Evolutionary conservation across 2,797 vertebrate genomes (phyloP).

Genomic region (Etheostoma nigrum): DNA sequence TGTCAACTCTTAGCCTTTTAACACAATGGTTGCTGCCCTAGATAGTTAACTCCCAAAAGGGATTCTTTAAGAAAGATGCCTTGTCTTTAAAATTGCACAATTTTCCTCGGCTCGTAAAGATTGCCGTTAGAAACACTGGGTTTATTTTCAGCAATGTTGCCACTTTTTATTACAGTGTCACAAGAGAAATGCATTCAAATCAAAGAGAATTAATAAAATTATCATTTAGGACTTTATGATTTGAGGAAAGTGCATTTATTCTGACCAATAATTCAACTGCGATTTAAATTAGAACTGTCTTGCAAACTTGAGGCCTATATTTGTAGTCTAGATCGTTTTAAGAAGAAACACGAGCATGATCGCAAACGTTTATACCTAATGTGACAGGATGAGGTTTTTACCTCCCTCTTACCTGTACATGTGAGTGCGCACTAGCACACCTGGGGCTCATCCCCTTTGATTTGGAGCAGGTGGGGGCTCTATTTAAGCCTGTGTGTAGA

Average conservation of each 20-base stretch:
- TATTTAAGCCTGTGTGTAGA: too few relatives aligned
- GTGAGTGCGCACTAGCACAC: too few relatives aligned
- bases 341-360: not conserved
- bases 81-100: conserved; percentile 44
- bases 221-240: not conserved
- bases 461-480: too few relatives aligned
- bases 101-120: conserved; percentile 28
- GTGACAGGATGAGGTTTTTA: too few relatives aligned
- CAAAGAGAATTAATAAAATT: not conserved
- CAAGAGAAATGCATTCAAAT: conserved; percentile 3
- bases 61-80: conserved; percentile 39
- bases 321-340: not conserved
- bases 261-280: not conserved
- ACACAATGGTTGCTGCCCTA: not conserved
- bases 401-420: too few relatives aligned
- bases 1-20: conserved; percentile 38
- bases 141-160: not conserved
- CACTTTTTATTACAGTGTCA: not conserved
- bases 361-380: not conserved
- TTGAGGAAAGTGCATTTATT: not conserved
- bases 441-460: too few relatives aligned
- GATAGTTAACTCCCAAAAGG: conserved; percentile 28
- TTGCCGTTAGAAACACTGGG: not conserved
- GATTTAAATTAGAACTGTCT: not conserved
- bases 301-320: not conserved